Evolutionary conservation across 2,888 invertebrate genomes (phyloP), one percentile per base, ranked within the genome.

Genomic region (Mantis religiosa): DNA sequence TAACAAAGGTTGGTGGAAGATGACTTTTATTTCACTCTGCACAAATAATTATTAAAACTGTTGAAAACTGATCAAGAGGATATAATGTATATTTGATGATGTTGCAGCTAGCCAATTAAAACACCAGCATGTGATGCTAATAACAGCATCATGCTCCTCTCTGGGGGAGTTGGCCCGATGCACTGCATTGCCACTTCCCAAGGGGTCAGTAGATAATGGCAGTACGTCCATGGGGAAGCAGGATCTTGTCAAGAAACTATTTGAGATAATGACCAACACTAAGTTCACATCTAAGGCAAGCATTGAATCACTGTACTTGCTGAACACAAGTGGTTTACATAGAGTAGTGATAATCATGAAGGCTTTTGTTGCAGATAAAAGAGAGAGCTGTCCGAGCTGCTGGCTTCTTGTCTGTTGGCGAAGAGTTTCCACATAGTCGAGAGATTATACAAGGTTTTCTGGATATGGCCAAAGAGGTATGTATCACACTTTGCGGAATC

Each of bases 331-430:
- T 41, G 41, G 41, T 41, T 41, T 12, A 41, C 12, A 12, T 2
- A 41, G 41, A 12, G 12, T 41, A 2, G 2, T 41, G 12, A 12
- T 41, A 1, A 12, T 41, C 12, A 0, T 41, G 9, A 0, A 12
- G 41, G 41, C 12, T 0, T 3, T 14, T 91, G 20, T 92, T 92
- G 30, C 88, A 94, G 94, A 91, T 93, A 0, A 93, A 93, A 90
- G 98, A 98, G 92, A 96, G 95, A 91, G 96, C 97, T 54, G 95
- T 97, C 8, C 95, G 95, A 91, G 96, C 97, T 88, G 93, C 97
- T 82, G 98, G 98, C 0, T 94, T 96, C 91, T 92, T 98, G 91
- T 98, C 98, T 91, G 95, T 98, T 87, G 98, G 98, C 0, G 98
- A 98, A 92, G 94, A 95, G 88, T 95, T 97, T 91, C 95, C 96